Base-by-base conservation (phyloP, 2,113 vertebrate genomes). In the Myxocyprinus asiaticus region DNA sequence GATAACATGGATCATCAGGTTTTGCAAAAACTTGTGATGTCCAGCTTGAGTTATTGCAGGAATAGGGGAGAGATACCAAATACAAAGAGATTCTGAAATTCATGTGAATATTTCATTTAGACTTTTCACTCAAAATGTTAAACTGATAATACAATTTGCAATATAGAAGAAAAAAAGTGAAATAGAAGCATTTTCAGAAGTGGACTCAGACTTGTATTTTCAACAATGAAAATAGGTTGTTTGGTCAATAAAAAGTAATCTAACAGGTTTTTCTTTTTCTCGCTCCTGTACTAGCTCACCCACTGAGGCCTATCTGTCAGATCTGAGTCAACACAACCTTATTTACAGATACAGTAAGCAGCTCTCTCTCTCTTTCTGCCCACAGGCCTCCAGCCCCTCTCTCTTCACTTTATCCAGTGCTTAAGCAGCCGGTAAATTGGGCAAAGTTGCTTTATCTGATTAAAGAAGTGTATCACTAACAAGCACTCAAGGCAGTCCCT, bases 401-500 rank as follows among this genome's bases (percentile, higher is more conserved):
- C 75, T 71, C 64, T 69, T 72, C 82, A 80, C 79, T 84, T 79
- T 81, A 81, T 81, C 74, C 81, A 76, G 43, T 82, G 84, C 80
- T 84, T 65, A 84, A 77, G 83, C 87, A 85, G 85, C 85, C 69
- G 68, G 72, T 65, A 85, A 87, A 85, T 82, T 83, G 78, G 82
- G 79, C 86, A 81, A 14, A 67, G 82, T 65, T 70, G 77, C 88
- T 86, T 85, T 76, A 81, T 87, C 88, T 88, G 84, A 89, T 88
- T 87, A 88, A 83, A 82, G 79, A 65, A 79, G 69, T 70, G 72
- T 81, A 85, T 91, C 88, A 86, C 86, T 86, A 87, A 79, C 77
- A 82, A 80, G 78, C 81, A 82, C 83, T 81, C 75, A 77, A 82
- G 82, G 85, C 85, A 77, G 67, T 74, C 77, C 76, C 68, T 66